Evolutionary conservation across 2,888 invertebrate genomes (phyloP), one percentile per base, ranked within the genome.

Genomic region (Tyria jacobaeae): DNA sequence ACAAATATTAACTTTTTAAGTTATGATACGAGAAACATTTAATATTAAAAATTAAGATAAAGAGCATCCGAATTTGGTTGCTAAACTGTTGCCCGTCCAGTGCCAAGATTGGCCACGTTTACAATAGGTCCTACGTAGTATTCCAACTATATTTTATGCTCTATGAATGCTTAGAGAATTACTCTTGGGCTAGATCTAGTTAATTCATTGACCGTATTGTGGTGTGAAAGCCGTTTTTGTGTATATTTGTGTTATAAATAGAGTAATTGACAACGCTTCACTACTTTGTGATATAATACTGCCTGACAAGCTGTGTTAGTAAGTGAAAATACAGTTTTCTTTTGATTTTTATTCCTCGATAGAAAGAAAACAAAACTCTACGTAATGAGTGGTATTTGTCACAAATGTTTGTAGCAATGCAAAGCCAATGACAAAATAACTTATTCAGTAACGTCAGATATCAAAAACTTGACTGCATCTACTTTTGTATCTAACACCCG

Each of bases 161-260:
- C 35, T 60, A 52, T 57, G 62, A 57, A 61, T 39, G 57, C 39
- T 39, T 64, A 56, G 51, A 70, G 67, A 74, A 68, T 72, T 57
- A 70, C 59, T 60, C 65, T 64, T 61, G 59, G 41, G 37, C 62
- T 64, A 60, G 61, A 57, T 60, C 56, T 57, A 63, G 53, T 62
- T 75, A 71, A 74, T 72, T 65, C 63, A 60, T 66, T 39, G 44
- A 51, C 31, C 5, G 24, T 48, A 66, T 75, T 75, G 75, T 31
- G 24, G 25, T 52, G 54, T 44, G 24, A 64, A 60, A 54, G 44
- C 52, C 37, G 54, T 47, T 57, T 31, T 51, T 51, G 48, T 44
- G 15, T 39, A 21, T 57, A 17, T 57, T 50, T 49, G 17, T 44
- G 44, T 31, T 49, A 21, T 14, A 44, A 52, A 61, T 47, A 48